Evolutionary conservation across 2,113 vertebrate species (phyloP), one percentile per base, ranked within the genome.

Genomic region (Dermatemys mawii): DNA sequence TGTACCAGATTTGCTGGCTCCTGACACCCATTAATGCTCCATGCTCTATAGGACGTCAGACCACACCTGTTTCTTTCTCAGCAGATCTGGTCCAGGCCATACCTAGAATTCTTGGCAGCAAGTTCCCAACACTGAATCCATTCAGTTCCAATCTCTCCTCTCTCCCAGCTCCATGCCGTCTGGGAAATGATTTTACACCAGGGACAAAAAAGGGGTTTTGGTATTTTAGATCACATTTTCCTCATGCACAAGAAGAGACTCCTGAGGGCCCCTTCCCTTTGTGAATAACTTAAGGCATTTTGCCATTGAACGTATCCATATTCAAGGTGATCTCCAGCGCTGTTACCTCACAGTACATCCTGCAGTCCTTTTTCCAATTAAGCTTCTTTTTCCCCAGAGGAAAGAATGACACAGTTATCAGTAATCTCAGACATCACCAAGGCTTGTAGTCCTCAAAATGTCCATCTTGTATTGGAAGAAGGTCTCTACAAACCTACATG

Each of bases 371-470:
- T 95, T 91, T 76, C 50, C 86, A 91, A 8, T 16, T 70, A 85
- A 78, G 41, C 41, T 29, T 41, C 27, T 78, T 38, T 38, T 67
- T n/a, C 35, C 82, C 38, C 70, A 14, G 12, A 81, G 88, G 82
- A 84, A 50, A 0, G 10, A 86, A 54, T 3, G 3, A 54, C 78
- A 84, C 1, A 0, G 75, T 95, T 79, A 75, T 87, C 86, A 91
- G 60, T 54, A 83, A 21, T 38, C 48, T 57, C 48, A 86, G 82
- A 73, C 80, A 38, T 48, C 50, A 78, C 21, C 0, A 11, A 60
- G 85, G 88, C 86, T 70, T 1, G 0, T 32, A 51, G 86, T 94
- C 63, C 91, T 92, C 93, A 79, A 91, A 94, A 95, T 90, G 91
- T 88, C 94, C 83, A 44, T 67, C 22, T 46, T 76, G 41, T 24